These are phyloP conservation scores for Takifugu ocellatus DNA, from an alignment of 2,797 vertebrate species.

Conservation along the genomic window DNA sequence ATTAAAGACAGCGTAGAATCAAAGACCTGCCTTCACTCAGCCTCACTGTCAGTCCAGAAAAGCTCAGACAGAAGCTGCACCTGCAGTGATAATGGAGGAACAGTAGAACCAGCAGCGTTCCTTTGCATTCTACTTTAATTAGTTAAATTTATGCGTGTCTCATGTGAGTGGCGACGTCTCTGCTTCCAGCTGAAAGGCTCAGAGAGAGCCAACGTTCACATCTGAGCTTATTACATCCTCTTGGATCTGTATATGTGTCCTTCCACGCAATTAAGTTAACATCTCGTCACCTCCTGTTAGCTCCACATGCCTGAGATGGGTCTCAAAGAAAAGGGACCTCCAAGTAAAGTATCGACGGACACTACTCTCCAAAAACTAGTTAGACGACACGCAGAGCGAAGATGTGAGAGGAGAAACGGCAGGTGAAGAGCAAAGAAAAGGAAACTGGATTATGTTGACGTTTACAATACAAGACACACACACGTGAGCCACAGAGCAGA, in stretches of 20 bases:
- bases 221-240: conserved; percentile 56
- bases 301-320: conserved; percentile 47
- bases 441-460: conserved; percentile 33
- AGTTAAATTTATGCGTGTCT: too few species aligned
- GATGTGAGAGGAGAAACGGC: conserved; percentile 11
- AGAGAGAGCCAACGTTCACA: conserved; percentile 17
- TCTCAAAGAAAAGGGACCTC: conserved; percentile 19
- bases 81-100: too few species aligned
- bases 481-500: conserved; percentile 1
- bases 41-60: too few species aligned
- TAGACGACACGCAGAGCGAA: conserved; percentile 1
- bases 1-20: too few species aligned
- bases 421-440: conserved; percentile 10
- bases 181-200: conserved; percentile 14
- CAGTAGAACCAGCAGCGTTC: too few species aligned
- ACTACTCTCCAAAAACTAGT: conserved; percentile 14
- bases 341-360: conserved; percentile 27
- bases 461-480: conserved; percentile 43
- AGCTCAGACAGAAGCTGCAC: too few species aligned
- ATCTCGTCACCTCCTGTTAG: conserved; percentile 61
- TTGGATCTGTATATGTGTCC: conserved; percentile 61
- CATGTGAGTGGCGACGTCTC: too few species aligned
- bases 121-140: too few species aligned
- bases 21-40: too few species aligned
- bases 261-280: conserved; percentile 68